Evolutionary conservation across 2,797 vertebrate species (phyloP).

Genomic region (Chelidonichthys spinosus): DNA sequence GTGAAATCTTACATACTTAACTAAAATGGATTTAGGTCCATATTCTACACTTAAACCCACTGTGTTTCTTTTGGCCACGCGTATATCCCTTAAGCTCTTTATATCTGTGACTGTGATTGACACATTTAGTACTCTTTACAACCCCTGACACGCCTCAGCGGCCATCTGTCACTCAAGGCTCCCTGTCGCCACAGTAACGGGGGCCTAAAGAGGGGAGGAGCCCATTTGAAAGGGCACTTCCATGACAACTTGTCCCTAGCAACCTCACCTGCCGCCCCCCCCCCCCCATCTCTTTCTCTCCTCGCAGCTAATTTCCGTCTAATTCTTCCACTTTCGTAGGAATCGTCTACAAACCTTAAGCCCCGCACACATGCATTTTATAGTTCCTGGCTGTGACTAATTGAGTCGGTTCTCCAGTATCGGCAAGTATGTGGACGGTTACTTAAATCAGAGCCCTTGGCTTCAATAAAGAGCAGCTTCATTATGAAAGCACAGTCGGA

Average conservation of each 20-base stretch:
- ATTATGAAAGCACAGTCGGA: slow-evolving; percentile 30
- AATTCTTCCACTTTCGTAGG: neutral
- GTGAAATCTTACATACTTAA: slow-evolving; percentile 6
- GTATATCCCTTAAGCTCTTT: slow-evolving; percentile 66
- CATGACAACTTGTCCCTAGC: slow-evolving; percentile 66
- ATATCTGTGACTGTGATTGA: slow-evolving; percentile 69
- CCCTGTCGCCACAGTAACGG: slow-evolving; percentile 70
- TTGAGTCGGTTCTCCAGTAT: slow-evolving; percentile 20
- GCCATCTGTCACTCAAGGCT: slow-evolving; percentile 74
- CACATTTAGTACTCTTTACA: slow-evolving; percentile 71
- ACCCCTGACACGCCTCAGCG: slow-evolving; percentile 67
- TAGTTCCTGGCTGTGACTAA: slow-evolving; percentile 26
- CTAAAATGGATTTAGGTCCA: slow-evolving; percentile 16
- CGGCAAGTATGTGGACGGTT: slow-evolving; percentile 18
- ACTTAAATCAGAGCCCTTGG: slow-evolving; percentile 19
- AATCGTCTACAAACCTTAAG: neutral
- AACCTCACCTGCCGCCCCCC: slow-evolving; percentile 54
- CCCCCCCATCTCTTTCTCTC: slow-evolving; percentile 16
- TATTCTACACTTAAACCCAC: neutral
- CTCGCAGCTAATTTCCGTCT: slow-evolving; percentile 16
- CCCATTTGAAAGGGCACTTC: slow-evolving; percentile 59
- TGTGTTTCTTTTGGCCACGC: slow-evolving; percentile 30
- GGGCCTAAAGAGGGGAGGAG: slow-evolving; percentile 34
- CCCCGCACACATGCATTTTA: slow-evolving; percentile 12
- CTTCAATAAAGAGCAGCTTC: slow-evolving; percentile 49